phyloP scores from a whole-genome alignment of 2,888 invertebrate species.

The Frankliniella fusca region DNA sequence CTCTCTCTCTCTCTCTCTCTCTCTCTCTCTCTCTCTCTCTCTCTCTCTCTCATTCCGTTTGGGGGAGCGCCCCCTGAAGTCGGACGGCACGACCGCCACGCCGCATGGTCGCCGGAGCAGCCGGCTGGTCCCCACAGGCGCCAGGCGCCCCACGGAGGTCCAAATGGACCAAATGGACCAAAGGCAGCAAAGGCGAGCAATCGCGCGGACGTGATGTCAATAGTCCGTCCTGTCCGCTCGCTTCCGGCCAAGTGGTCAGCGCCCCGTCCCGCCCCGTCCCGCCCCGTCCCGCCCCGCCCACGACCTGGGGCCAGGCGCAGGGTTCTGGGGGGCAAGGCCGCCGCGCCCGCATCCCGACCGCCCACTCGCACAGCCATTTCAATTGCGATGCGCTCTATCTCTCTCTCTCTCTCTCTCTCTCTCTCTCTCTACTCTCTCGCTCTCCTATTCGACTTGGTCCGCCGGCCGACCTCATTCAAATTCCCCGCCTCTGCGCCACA shows the following conservation, averaged over 20 bases:
- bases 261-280: background rate
- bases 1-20: slow-evolving; percentile 6
- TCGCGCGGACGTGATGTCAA: background rate
- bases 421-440: background rate
- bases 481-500: no score
- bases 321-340: no score
- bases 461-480: no score
- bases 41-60: background rate
- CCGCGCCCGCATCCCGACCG: no score
- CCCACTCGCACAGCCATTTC: no score
- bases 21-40: slow-evolving; percentile 18
- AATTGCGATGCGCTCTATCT: background rate
- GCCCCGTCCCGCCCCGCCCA: background rate
- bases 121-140: no score
- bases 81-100: background rate
- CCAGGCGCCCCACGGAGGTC: background rate
- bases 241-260: background rate
- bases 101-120: background rate
- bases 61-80: background rate
- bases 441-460: background rate
- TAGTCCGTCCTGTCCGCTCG: background rate
- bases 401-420: background rate
- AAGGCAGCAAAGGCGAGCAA: background rate
- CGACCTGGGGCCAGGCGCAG: background rate
- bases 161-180: background rate